These are phyloP conservation scores for Etheostoma spectabile DNA, from an alignment of 2,113 vertebrate genomes.

Conservation along the genomic window DNA sequence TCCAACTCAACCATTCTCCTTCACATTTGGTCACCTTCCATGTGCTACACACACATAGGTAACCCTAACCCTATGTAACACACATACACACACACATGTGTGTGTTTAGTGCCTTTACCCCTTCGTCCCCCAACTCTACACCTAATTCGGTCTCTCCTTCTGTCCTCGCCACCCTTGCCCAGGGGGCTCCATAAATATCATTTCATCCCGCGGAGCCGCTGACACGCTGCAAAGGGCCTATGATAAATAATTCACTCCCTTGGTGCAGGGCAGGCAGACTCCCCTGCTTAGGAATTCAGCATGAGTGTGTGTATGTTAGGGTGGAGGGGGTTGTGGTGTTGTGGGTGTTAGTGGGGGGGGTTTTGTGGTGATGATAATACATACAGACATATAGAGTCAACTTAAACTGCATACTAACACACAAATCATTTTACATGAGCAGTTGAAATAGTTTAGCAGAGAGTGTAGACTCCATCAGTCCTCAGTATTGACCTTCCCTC, in stretches of 20 bases:
- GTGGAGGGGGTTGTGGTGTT: constrained; percentile 44
- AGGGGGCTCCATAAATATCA: constrained; percentile 88
- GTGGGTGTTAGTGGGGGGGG: constrained; percentile 9
- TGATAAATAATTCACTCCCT: constrained; percentile 86
- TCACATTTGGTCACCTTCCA: constrained; percentile 33
- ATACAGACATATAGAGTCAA: constrained; percentile 34
- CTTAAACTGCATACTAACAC: constrained; percentile 24
- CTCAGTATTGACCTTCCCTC: constrained; percentile 12
- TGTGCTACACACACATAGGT: background rate
- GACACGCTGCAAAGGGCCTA: constrained; percentile 82
- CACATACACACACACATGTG: constrained; percentile 13
- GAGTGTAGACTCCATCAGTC: constrained; percentile 21
- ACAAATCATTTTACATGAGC: constrained; percentile 26
- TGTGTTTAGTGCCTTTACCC: constrained; percentile 53
- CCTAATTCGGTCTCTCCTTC: constrained; percentile 64
- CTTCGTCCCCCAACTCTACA: constrained; percentile 29
- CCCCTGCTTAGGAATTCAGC: constrained; percentile 83
- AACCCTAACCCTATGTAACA: background rate
- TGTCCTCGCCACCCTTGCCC: constrained; percentile 77
- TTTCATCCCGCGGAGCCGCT: constrained; percentile 84
- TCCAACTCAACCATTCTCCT: background rate
- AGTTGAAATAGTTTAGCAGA: constrained; percentile 6
- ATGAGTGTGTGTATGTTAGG: constrained; percentile 60
- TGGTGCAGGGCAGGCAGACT: constrained; percentile 70
- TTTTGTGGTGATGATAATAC: constrained; percentile 40